Base-by-base conservation (phyloP, 1,140 invertebrate species). In the Tetranychus urticae region DNA sequence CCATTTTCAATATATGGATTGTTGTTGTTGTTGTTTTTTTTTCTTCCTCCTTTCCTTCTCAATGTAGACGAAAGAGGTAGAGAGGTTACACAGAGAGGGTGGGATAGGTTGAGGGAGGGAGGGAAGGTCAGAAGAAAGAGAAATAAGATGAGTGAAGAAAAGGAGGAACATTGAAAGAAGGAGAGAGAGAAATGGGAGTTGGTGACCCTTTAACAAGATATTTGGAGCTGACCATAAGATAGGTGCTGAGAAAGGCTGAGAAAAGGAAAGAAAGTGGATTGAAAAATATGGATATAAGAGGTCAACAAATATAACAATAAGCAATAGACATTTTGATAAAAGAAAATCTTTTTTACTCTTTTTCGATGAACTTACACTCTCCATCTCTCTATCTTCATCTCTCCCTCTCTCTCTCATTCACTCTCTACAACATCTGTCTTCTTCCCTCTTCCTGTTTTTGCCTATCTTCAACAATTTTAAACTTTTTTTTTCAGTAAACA, bases 31-130 rank as follows among this genome's bases (percentile, higher is more conserved):
- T 23, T 23, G 23, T 23, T 23, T 23, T 23, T 23, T 23, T 23
- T 23, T 23, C 23, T 23, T 23, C 23, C 23, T 23, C 23, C 23
- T 23, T 23, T 23, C 23, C 23, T 23, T 23, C 23, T 23, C 23
- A 23, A 23, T 23, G 23, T 23, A 23, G 33, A 56, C 13, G 31
- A 12, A 56, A 34, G 35, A 56, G 10, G 52, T 8, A 56, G 54
- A 47, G 46, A 47, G 46, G 23, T 12, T 14, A 47, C 13, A n/a
- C 46, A 47, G 46, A 47, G 37, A 57, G 34, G 31, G 46, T 42
- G 62, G 23, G 46, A 45, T 33, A 59, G 63, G 4, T 62, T 37
- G 14, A 63, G 42, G 36, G 33, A 56, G 33, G 12, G 54, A 56
- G 54, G 35, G 54, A n/a, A 12, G 35, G 54, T n/a, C 13, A 56